Percentiles rank a stretch among this genome's conserved stretches.
These are phyloP conservation scores for Matsumyia berberina DNA, from an alignment of 2,888 invertebrate species.

Conservation along the genomic window DNA sequence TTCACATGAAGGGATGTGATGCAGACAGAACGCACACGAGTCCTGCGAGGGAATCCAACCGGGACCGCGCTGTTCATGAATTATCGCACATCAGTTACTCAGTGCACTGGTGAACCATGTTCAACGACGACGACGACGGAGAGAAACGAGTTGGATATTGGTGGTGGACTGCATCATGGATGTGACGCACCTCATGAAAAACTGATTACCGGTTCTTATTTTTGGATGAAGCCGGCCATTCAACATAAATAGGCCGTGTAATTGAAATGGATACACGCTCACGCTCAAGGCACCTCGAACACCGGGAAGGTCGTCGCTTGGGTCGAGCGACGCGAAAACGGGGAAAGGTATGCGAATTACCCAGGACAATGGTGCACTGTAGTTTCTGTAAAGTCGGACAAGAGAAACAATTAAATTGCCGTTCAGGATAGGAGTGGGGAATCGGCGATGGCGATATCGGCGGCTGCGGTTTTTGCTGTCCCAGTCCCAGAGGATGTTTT, in stretches of 20 bases:
- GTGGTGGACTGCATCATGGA: conserved; percentile 13
- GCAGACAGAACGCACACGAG: not conserved
- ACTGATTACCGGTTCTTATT: conserved; percentile 41
- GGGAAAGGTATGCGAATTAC: not conserved
- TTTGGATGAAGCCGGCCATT: conserved; percentile 20
- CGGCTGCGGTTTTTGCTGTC: not conserved
- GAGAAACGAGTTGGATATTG: conserved; percentile 3
- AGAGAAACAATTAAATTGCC: conserved; percentile 39
- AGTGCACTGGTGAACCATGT: conserved; percentile 5
- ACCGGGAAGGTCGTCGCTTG: conserved; percentile 13
- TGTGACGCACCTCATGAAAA: conserved; percentile 48
- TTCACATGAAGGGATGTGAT: not conserved
- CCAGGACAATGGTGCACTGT: conserved; percentile 7
- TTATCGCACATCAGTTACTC: conserved; percentile 50
- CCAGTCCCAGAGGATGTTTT: conserved; percentile 36
- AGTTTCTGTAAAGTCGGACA: conserved; percentile 13
- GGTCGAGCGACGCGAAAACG: not conserved
- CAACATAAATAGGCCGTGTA: conserved; percentile 60
- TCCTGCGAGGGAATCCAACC: conserved; percentile 6
- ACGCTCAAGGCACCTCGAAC: conserved; percentile 13
- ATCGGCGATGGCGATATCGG: not conserved
- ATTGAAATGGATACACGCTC: conserved; percentile 53
- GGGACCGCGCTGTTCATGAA: conserved; percentile 23
- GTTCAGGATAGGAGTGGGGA: not conserved
- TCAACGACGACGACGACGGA: too few species aligned